Evolutionary conservation across 2,113 vertebrate genomes (phyloP), one percentile per base, ranked within the genome.

Genomic region (Pao palembangensis): DNA sequence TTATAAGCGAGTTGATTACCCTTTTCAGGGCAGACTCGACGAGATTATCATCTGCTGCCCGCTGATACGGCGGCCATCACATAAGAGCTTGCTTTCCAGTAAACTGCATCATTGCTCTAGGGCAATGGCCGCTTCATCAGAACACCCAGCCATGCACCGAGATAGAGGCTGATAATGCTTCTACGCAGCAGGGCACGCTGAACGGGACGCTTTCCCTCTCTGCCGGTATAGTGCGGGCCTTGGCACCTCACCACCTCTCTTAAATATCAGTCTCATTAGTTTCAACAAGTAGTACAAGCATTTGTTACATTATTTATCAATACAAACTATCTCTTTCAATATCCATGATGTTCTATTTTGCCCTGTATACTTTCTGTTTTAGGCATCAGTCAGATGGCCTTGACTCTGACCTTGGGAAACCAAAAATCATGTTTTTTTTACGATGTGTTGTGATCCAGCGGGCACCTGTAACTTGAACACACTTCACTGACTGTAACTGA

Each of bases 41-140:
- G 61, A 81, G 80, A 88, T 86, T 78, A 85, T 85, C 82, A 89
- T 88, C 83, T 79, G 78, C 73, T 73, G 70, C 87, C 84, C 72
- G 82, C 85, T 80, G 85, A 83, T 85, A 78, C 72, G 28, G 61
- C 16, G 48, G 71, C 79, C 85, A 75, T 82, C 75, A 73, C 75
- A 70, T 78, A 48, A 86, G 73, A 62, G 73, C 77, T 67, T 58
- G 67, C 72, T 79, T 74, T 78, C 74, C 62, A 58, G 65, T 75
- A 79, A 78, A 76, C 71, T 72, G 80, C 80, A 61, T 76, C 76
- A 74, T 75, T 81, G 78, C 75, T 87, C 66, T 79, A 55, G 43
- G 79, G 71, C 81, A 65, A 70, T 65, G 80, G 77, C 70, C 58
- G 73, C 66, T 80, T 67, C 75, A 85, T 84, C 79, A 69, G 60